Evolutionary conservation across 2,888 invertebrate genomes (phyloP), one percentile per base, ranked within the genome.

Genomic region (Drosophila neotestacea): DNA sequence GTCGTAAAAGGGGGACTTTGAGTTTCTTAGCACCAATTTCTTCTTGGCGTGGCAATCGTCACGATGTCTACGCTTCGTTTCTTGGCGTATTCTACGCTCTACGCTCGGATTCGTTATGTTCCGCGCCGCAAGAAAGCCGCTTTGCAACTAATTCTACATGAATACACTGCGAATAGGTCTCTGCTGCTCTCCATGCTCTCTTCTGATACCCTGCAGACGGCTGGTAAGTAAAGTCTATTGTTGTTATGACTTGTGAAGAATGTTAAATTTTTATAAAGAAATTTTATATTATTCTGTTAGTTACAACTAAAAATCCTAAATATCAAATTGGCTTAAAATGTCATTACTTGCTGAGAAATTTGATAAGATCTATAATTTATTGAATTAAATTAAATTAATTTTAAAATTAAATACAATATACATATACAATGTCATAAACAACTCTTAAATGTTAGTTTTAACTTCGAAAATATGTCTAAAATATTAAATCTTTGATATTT

Each of bases 81-180:
- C 67, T 44, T 62, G n/a, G 4, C 41, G 38, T 47, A 41, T 50
- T 70, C 42, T 42, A 10, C 58, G 58, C 27, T 56, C 41, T 58
- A 46, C 48, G 38, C 52, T 58, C 47, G 39, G 47, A 46, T 67
- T 58, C 69, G 48, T 63, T 73, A 50, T 77, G 71, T 58, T 58
- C 64, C 75, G 75, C 59, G 54, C 70, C 64, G 72, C 68, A 77
- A 81, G 83, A 89, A 88, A 89, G 85, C 83, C 81, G 83, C 78
- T 86, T 73, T 74, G 77, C 82, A 86, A 88, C 89, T 89, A 75
- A 89, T 79, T 88, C 82, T 88, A 75, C 86, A 66, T 62, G 34
- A 56, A 50, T 55, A 73, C 70, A 69, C 78, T 22, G 7, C 41
- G 46, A 36, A 39, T 50, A 58, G 58, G 62, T 65, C 56, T 73